Conservation (phyloP, 2,113 vertebrate genomes). For the Hyperopisus bebe region DNA sequence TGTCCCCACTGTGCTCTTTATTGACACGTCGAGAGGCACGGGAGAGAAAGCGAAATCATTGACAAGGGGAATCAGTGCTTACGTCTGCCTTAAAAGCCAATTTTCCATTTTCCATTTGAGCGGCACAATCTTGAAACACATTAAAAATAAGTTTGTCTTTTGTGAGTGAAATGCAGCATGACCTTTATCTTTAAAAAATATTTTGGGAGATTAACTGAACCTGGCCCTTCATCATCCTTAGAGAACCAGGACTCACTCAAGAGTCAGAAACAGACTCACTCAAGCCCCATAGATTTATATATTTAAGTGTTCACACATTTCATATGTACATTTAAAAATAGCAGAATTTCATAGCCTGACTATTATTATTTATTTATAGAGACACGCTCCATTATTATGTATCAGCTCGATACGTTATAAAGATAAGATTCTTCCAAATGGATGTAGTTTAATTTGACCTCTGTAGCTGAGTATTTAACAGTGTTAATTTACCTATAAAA, state of each 20-base stretch:
- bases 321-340: not conserved
- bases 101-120: slow-evolving; percentile 60
- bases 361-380: not conserved
- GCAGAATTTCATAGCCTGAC: not conserved
- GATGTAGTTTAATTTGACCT: not conserved
- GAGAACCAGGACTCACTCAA: not conserved
- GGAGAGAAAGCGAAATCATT: slow-evolving; percentile 27
- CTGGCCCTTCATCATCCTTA: not conserved
- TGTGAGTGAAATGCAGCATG: slow-evolving; percentile 43
- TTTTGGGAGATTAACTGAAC: not conserved
- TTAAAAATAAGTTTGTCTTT: slow-evolving; percentile 51
- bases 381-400: not conserved
- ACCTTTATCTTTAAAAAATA: not conserved
- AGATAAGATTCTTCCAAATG: not conserved
- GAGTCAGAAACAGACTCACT: not conserved
- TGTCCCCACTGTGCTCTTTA: slow-evolving; percentile 29
- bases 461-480: not conserved
- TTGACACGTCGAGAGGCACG: slow-evolving; percentile 6
- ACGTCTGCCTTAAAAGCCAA: slow-evolving; percentile 54
- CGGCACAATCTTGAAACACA: slow-evolving; percentile 36
- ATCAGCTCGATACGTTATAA: not conserved
- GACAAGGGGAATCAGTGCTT: slow-evolving; percentile 15
- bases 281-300: not conserved
- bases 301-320: not conserved
- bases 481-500: not conserved